Base-by-base conservation (phyloP, 2,797 vertebrate species). In the Peromyscus attwateri region DNA sequence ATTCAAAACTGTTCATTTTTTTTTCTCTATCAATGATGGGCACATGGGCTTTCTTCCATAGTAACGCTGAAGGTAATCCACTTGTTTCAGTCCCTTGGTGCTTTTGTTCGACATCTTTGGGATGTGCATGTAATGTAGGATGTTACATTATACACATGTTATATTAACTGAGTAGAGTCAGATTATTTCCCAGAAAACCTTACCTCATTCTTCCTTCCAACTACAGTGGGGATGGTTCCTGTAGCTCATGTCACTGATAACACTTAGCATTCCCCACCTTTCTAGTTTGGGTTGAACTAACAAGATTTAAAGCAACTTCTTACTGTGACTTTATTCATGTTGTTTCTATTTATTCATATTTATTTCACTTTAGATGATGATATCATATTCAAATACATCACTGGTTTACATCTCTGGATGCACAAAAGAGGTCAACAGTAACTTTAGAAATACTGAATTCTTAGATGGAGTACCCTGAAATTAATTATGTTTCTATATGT, bases 121-220 rank as follows among this genome's bases (percentile, higher is more conserved):
- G 31, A 71, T 64, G 31, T 43, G 25, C 3, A 46, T 37, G 77
- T 31, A 83, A 90, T 77, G 49, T 87, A 76, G 71, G 76, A 75
- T 34, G 52, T 55, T 16, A 55, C 52, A 55, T 60, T 75, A 70
- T 27, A 27, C 37, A 46, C 34, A 10, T 62, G 64, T 3, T 66
- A 25, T 82, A 91, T 76, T 94, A 66, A 84, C 46, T 49, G 31
- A 16, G n/a, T 31, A 37, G 57, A 68, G 77, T 37, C n/a, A 88
- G 76, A 64, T 60, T 49, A 57, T 88, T 91, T 84, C 94, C 27
- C 62, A 64, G 66, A 95, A 55, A 46, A 89, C 34, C 52, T 71
- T 46, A 40, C 70, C 40, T 79, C 31, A 14, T 79, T 68, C 27
- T 87, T 52, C 80, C 25, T 81, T 62, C n/a, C 29, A 57, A 21